Evolutionary conservation across 2,113 vertebrate species (phyloP).

Genomic region (Cephalopterus ornatus): DNA sequence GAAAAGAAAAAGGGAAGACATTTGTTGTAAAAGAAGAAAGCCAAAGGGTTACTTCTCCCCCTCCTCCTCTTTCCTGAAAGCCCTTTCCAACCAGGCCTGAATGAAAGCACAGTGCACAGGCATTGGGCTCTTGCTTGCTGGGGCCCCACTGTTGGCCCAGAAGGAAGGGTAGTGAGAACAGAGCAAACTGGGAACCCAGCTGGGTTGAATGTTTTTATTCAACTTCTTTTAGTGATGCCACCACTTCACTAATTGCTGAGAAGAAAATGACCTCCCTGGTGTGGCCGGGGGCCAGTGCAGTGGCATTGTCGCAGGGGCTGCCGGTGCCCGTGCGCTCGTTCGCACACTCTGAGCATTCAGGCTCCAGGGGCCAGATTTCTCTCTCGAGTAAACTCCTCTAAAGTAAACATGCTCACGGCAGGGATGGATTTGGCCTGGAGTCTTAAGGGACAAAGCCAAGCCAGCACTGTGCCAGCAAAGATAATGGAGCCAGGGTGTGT

Average conservation of each 20-base stretch:
- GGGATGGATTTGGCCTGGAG: not conserved
- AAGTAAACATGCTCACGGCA: not conserved
- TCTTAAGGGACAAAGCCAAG: not conserved
- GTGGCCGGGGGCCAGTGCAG: not conserved
- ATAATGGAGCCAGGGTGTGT: not conserved
- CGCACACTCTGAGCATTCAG: not conserved
- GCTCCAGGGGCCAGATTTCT: not conserved
- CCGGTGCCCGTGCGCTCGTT: not conserved
- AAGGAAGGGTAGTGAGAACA: slow-evolving; percentile 30
- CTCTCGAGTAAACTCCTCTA: not conserved
- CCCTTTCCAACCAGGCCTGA: slow-evolving; percentile 2
- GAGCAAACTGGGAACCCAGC: not conserved
- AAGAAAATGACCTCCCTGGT: slow-evolving; percentile 1
- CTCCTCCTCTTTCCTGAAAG: not conserved
- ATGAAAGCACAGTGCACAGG: not conserved
- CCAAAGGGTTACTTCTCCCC: not conserved
- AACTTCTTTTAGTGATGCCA: slow-evolving; percentile 22
- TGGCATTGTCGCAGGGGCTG: not conserved
- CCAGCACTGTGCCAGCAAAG: not conserved
- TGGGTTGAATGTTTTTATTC: slow-evolving; percentile 12
- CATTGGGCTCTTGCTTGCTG: not conserved
- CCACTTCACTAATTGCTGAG: slow-evolving; percentile 17
- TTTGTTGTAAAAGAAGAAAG: slow-evolving; percentile 27
- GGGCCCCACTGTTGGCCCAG: not conserved
- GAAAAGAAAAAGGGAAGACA: slow-evolving; percentile 33